phyloP scores from a whole-genome alignment of 2,113 vertebrate genomes.

The Copsychus sechellarum region DNA sequence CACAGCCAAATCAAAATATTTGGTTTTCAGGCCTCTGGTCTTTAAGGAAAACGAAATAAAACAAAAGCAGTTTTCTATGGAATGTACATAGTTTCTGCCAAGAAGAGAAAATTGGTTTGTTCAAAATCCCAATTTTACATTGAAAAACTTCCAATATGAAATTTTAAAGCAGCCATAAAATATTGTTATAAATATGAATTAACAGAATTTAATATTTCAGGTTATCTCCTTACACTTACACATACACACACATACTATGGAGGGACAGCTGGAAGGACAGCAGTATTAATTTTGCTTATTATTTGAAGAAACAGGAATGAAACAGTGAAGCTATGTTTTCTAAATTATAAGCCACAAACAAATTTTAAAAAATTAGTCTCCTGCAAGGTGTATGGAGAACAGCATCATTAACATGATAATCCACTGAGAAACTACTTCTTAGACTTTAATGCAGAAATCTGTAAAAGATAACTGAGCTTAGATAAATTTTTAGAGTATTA shows the following conservation, averaged over 20 bases:
- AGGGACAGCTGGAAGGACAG: background rate
- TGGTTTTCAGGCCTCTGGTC: background rate
- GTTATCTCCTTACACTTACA: background rate
- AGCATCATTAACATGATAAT: background rate
- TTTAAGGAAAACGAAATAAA: conserved; percentile 16
- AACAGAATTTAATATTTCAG: background rate
- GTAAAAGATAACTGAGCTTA: background rate
- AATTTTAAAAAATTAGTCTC: background rate
- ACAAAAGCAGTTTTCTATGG: background rate
- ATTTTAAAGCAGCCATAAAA: background rate
- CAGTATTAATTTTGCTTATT: background rate
- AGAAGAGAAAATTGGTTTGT: background rate
- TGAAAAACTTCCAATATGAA: background rate
- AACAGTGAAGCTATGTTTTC: background rate
- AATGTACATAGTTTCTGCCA: background rate
- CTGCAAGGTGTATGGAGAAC: background rate
- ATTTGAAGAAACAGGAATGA: background rate
- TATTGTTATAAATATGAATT: background rate
- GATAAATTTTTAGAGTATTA: background rate
- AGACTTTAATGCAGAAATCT: background rate
- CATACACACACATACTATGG: background rate
- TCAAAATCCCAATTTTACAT: background rate
- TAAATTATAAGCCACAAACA: background rate
- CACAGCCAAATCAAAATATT: conserved; percentile 12
- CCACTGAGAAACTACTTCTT: background rate